Conservation (phyloP, 2,888 invertebrate species). For the Chaitophorus viminalis region DNA sequence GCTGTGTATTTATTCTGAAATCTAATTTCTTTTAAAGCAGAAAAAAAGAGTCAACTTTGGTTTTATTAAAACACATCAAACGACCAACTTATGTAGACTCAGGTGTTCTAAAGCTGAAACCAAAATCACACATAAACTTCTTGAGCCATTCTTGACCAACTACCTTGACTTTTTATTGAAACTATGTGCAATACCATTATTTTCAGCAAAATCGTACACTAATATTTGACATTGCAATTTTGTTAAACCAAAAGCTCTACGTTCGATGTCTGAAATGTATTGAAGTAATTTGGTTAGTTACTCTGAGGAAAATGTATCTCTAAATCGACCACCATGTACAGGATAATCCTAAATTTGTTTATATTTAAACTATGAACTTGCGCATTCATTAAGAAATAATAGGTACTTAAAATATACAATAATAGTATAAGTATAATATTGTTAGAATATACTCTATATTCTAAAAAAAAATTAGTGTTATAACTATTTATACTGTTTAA, state of each 20-base stretch:
- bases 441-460: slow-evolving; percentile 11
- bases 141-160: slow-evolving; percentile 64
- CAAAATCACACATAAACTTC: slow-evolving; percentile 54
- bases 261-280: too few relatives aligned
- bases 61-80: slow-evolving; percentile 17
- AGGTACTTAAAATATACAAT: neutral
- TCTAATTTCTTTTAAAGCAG: slow-evolving; percentile 57
- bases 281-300: too few relatives aligned
- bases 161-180: slow-evolving; percentile 63
- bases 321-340: neutral
- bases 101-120: slow-evolving; percentile 39
- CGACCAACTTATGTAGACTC: slow-evolving; percentile 23
- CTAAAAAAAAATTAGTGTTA: too few relatives aligned
- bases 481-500: neutral
- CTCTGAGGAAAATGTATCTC: too few relatives aligned
- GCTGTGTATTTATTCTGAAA: slow-evolving; percentile 55
- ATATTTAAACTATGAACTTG: slow-evolving; percentile 14
- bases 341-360: slow-evolving; percentile 27
- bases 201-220: slow-evolving; percentile 63
- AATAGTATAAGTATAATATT: slow-evolving; percentile 9
- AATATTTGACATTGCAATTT: neutral
- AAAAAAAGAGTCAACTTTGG: slow-evolving; percentile 16
- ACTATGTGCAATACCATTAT: slow-evolving; percentile 63
- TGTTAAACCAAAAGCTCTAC: too few relatives aligned
- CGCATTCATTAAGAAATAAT: neutral